Evolutionary conservation across 2,888 invertebrate species (phyloP).

Genomic region (Flexamia atlantica): DNA sequence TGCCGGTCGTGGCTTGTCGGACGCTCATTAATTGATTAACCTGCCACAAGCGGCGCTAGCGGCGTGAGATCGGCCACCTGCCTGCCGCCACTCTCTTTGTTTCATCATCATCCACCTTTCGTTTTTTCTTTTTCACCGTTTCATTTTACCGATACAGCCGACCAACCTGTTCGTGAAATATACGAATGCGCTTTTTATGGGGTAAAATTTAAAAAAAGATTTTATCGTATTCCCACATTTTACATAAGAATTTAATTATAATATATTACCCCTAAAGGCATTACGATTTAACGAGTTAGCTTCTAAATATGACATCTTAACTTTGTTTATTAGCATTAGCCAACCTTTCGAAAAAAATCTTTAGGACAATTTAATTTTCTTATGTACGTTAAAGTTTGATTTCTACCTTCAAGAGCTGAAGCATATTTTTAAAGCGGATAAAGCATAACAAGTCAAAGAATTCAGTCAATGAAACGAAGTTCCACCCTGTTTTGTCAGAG

Average conservation of each 20-base stretch:
- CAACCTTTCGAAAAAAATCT: too few relatives aligned
- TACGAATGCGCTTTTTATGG: constrained; percentile 30
- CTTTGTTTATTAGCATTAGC: too few relatives aligned
- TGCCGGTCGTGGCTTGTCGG: constrained; percentile 53
- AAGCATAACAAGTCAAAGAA: too few relatives aligned
- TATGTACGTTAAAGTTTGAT: too few relatives aligned
- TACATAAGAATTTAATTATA: too few relatives aligned
- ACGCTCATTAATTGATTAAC: constrained; percentile 65
- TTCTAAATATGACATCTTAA: too few relatives aligned
- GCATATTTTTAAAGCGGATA: too few relatives aligned
- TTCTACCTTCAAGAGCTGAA: too few relatives aligned
- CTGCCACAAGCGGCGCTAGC: constrained; percentile 62
- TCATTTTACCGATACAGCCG: constrained; percentile 25
- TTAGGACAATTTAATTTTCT: too few relatives aligned
- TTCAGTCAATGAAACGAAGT: neutral
- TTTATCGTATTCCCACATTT: neutral
- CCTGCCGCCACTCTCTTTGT: constrained; percentile 69
- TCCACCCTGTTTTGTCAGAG: neutral
- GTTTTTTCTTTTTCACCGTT: constrained; percentile 39
- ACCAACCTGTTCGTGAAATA: neutral
- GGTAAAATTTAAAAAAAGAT: neutral
- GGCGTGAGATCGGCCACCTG: constrained; percentile 64
- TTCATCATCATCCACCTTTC: constrained; percentile 71
- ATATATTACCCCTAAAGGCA: too few relatives aligned
- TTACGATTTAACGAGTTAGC: too few relatives aligned